A percentile compares a stretch with the other conserved stretches of the same genome.
phyloP scores from a whole-genome alignment of 30 jellyfish, hydroid and myxozoan genomes.

The Pelagia noctiluca region DNA sequence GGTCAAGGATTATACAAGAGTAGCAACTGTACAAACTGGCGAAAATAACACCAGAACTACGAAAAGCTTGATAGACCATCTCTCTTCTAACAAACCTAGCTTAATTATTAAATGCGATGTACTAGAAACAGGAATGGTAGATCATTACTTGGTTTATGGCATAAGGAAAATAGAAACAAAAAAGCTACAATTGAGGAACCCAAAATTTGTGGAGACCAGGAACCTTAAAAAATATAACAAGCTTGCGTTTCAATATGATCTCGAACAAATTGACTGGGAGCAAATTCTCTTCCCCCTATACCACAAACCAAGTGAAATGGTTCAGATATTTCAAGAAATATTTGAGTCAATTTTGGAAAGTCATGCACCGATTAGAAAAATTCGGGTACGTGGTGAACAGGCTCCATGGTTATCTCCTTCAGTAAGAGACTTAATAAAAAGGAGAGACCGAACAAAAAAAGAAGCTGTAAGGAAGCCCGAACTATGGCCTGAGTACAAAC shows the following conservation, averaged over 20 bases:
- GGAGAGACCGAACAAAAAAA: background rate
- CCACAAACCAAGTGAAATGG: background rate
- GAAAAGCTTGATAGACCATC: constrained; percentile 24
- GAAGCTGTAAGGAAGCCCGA: background rate
- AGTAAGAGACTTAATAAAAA: background rate
- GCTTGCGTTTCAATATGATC: background rate
- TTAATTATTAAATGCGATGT: constrained; percentile 3
- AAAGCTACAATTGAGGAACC: background rate
- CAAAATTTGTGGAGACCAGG: background rate
- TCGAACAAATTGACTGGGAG: background rate
- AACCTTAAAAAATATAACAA: background rate
- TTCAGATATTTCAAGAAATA: background rate
- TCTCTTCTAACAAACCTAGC: constrained; percentile 17
- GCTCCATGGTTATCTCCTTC: background rate
- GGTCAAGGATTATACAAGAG: constrained; percentile 9
- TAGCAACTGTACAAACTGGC: constrained; percentile 6
- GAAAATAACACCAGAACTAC: background rate
- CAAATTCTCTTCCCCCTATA: background rate
- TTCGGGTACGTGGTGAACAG: background rate
- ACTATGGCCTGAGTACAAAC: background rate
- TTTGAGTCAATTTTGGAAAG: background rate
- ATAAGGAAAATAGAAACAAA: constrained; percentile 28
- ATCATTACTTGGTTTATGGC: constrained; percentile 36
- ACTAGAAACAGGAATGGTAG: constrained; percentile 39
- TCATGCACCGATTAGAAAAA: background rate